Percentiles rank a stretch among this genome's conserved stretches.
These are phyloP conservation scores for Neotoxoptera formosana DNA, from an alignment of 1,140 invertebrate species.

Conservation along the genomic window DNA sequence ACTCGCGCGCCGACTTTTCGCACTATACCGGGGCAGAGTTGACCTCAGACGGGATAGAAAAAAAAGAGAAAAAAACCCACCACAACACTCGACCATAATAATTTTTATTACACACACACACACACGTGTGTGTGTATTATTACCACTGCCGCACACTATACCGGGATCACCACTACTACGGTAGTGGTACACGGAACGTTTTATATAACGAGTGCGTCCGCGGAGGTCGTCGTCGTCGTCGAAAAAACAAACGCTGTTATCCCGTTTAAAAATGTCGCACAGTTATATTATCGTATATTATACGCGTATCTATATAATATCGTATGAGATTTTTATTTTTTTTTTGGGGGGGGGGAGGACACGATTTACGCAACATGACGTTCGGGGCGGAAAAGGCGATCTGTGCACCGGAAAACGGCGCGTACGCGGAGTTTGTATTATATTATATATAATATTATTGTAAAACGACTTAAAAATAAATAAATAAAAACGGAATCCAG, in stretches of 20 bases:
- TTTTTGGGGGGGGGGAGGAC: neutral
- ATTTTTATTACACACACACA: neutral
- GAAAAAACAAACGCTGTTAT: neutral
- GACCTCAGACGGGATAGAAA: neutral
- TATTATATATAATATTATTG: constrained; percentile 14
- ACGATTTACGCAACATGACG: neutral
- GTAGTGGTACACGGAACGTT: neutral
- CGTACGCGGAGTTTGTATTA: neutral
- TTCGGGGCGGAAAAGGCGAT: neutral
- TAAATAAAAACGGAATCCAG: neutral
- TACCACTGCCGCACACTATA: neutral
- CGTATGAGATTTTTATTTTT: too few species aligned
- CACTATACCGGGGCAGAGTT: neutral
- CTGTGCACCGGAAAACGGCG: neutral
- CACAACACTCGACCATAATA: neutral
- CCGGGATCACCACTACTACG: too few species aligned
- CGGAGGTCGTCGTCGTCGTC: too few species aligned
- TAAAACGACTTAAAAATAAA: neutral
- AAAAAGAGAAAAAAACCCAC: neutral
- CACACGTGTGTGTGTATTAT: neutral
- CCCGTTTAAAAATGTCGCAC: neutral
- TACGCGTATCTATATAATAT: neutral
- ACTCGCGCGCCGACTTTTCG: neutral
- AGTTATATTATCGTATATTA: neutral
- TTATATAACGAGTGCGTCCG: neutral